phyloP scores from a whole-genome alignment of 2,797 vertebrate species.

The Pogoniulus pusillus region DNA sequence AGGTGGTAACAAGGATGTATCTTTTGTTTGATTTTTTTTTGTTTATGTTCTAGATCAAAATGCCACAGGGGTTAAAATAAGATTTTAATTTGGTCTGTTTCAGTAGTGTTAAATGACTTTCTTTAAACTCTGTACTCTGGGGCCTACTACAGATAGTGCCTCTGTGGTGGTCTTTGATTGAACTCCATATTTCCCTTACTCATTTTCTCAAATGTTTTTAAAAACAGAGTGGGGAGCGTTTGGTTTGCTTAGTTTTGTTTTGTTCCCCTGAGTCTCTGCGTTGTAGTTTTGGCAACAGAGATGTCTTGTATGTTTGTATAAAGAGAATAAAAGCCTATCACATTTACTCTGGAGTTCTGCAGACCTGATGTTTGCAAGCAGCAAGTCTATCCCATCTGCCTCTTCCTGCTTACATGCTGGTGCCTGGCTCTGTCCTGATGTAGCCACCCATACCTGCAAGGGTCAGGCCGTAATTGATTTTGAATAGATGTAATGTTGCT shows the following conservation, averaged over 20 bases:
- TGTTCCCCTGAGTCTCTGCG: neutral
- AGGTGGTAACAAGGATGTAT: neutral
- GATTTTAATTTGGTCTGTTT: neutral
- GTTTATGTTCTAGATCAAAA: neutral
- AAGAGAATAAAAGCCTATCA: conserved; percentile 4
- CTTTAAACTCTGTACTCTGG: neutral
- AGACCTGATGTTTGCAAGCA: neutral
- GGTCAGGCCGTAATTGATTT: neutral
- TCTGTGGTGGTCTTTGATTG: neutral
- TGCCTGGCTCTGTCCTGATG: neutral
- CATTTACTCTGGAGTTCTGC: neutral
- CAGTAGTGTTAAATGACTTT: neutral
- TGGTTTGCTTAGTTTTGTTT: neutral
- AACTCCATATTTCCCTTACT: neutral
- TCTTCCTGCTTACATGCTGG: neutral
- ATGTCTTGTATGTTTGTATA: neutral
- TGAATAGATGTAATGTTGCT: neutral
- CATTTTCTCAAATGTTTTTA: neutral
- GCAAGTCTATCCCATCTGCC: neutral
- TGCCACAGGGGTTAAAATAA: no score
- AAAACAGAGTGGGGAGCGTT: neutral
- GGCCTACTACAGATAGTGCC: neutral
- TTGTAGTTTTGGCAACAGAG: neutral
- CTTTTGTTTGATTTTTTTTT: neutral
- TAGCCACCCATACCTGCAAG: neutral